Base-by-base conservation (phyloP, 2,888 invertebrate genomes). In the Neoaliturus tenellus region DNA sequence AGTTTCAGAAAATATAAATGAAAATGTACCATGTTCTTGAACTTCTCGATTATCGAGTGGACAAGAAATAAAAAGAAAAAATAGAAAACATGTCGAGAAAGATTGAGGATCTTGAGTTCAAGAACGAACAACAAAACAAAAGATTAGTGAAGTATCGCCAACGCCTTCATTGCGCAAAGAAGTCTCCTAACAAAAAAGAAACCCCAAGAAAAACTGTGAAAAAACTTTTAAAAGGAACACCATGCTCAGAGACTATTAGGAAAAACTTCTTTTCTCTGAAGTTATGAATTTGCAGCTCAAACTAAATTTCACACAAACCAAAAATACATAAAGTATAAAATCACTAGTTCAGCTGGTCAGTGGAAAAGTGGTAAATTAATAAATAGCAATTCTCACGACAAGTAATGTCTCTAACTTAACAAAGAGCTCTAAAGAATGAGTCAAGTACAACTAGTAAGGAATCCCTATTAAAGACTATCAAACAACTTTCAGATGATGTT, bases 231-330 rank as follows among this genome's bases (percentile, higher is more conserved):
- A 75, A 75, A 75, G 39, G 39, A 75, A 31, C 39, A n/a, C 33
- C 75, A 75, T 75, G 75, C 75, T 39, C 75, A 4, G 75, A 75
- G 17, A 75, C 35, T 75, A 20, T 75, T 75, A 75, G 39, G 75
- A 75, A 75, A 75, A 31, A 75, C 75, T 75, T 75, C 35, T 75
- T 75, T 75, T 35, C 75, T 75, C 75, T n/a, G 75, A 75, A 39
- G 75, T 75, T 75, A 75, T 75, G 75, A 75, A 75, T 35, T 75
- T 75, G 39, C 75, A 75, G 75, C 35, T 75, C 14, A 75, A 75
- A 75, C 17, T 33, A 75, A 75, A 75, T 75, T 75, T 75, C 33
- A 39, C 35, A 33, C 75, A 75, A 75, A 75, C 23, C 75, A 75
- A 75, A 75, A 39, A 75, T 75, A 75, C 33, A 75, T 33, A 35